phyloP scores from a whole-genome alignment of 2,888 invertebrate genomes.

The Meteorus cinctellus region DNA sequence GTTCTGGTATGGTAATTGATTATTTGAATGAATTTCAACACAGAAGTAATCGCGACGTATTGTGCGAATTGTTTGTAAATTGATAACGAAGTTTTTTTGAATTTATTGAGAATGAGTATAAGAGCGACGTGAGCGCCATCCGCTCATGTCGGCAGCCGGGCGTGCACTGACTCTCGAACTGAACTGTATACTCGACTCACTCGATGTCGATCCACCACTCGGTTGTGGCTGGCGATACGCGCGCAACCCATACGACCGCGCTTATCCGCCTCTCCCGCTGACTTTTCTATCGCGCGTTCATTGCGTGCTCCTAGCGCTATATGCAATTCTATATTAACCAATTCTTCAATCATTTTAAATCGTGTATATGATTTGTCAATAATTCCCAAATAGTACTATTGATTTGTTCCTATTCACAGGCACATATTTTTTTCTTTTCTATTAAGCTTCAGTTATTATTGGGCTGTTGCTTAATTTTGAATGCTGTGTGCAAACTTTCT shows the following conservation, averaged over 20 bases:
- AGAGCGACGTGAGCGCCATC: constrained; percentile 63
- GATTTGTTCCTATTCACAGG: neutral
- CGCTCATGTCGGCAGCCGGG: constrained; percentile 73
- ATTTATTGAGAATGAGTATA: constrained; percentile 57
- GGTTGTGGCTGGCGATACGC: constrained; percentile 46
- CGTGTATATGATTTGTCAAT: neutral
- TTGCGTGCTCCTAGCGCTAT: constrained; percentile 46
- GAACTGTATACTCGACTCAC: constrained; percentile 34
- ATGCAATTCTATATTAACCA: constrained; percentile 15
- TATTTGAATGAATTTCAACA: neutral
- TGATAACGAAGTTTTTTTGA: constrained; percentile 53
- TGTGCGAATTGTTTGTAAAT: constrained; percentile 24
- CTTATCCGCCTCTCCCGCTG: constrained; percentile 47
- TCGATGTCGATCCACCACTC: constrained; percentile 46
- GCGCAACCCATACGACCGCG: constrained; percentile 50
- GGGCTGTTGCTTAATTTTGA: neutral
- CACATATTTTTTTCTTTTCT: neutral
- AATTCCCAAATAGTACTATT: neutral
- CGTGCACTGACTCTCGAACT: constrained; percentile 68
- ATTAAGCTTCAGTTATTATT: no score
- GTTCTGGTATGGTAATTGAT: neutral
- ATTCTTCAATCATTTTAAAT: constrained; percentile 2
- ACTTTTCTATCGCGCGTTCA: constrained; percentile 42
- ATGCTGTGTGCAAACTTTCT: neutral
- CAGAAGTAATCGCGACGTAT: neutral